Percentiles rank a stretch among this genome's conserved stretches.
Evolutionary conservation across 92 coral and sea anemone species (phyloP).

Genomic region (Anthopleura xanthogrammica): DNA sequence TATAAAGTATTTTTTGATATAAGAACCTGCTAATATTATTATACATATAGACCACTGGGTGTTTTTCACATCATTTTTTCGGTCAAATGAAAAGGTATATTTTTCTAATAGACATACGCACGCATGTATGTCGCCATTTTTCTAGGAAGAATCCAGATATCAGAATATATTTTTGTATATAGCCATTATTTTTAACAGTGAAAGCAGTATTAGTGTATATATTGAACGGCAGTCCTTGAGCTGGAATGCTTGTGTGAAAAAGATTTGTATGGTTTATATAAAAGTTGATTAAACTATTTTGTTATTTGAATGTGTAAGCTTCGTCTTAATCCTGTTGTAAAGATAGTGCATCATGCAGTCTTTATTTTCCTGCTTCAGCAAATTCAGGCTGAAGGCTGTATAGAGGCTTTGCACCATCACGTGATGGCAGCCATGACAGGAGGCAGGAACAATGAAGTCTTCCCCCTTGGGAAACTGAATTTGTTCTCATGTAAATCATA

Average conservation of each 20-base stretch:
- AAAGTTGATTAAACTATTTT: neutral
- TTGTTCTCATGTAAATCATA: too few species aligned
- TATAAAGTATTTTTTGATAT: too few species aligned
- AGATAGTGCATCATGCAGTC: too few species aligned
- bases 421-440: too few species aligned
- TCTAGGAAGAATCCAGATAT: constrained; percentile 1
- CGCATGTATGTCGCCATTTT: neutral
- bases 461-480: too few species aligned
- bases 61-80: neutral
- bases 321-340: too few species aligned
- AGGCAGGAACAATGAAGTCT: too few species aligned
- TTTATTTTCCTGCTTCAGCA: too few species aligned
- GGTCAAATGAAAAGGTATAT: neutral
- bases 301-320: neutral
- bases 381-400: too few species aligned
- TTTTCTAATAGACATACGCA: constrained; percentile 6
- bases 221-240: neutral
- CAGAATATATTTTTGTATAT: constrained; percentile 35
- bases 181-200: constrained; percentile 20
- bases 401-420: too few species aligned
- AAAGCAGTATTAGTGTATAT: constrained; percentile 16
- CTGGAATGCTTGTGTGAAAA: constrained; percentile 8
- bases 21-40: neutral
- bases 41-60: neutral
- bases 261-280: constrained; percentile 21